These are phyloP conservation scores for Pangasius krempfi DNA, from an alignment of 2,797 vertebrate species.

Conservation along the genomic window DNA sequence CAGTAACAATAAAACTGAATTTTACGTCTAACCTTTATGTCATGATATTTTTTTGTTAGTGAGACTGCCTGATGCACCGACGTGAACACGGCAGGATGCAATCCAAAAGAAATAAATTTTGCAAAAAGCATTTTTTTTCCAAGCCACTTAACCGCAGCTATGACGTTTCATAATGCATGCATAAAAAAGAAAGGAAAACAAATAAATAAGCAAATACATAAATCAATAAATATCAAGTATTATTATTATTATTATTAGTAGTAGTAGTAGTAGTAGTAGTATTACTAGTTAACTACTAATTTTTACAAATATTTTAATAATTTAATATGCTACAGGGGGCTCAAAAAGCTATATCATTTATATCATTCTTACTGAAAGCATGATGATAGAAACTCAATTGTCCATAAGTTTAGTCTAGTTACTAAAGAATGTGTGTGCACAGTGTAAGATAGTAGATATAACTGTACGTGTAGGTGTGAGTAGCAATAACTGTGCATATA, in stretches of 20 bases:
- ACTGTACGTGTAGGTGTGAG: not conserved
- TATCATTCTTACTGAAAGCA: not conserved
- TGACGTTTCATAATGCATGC: not conserved
- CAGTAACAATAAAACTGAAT: not conserved
- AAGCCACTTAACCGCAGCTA: not conserved
- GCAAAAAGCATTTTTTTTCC: not conserved
- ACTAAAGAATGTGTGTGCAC: not conserved
- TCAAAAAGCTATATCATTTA: not conserved
- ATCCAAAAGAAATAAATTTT: not conserved
- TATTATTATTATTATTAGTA: too few species aligned
- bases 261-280: too few species aligned
- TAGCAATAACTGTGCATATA: not conserved
- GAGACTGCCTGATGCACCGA: not conserved
- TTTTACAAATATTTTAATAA: not conserved
- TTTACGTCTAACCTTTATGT: not conserved
- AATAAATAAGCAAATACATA: not conserved
- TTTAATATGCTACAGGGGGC: not conserved
- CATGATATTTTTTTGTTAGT: not conserved
- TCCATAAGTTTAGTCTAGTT: too few species aligned
- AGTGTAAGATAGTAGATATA: not conserved
- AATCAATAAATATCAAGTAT: not conserved
- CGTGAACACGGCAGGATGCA: not conserved
- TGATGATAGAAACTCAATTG: too few species aligned
- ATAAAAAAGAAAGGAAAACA: not conserved
- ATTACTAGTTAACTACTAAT: not conserved